A percentile compares a stretch with the other conserved stretches of the same genome.
These are phyloP conservation scores for Sacculina carcini DNA, from an alignment of 2,888 invertebrate species.

Conservation along the genomic window DNA sequence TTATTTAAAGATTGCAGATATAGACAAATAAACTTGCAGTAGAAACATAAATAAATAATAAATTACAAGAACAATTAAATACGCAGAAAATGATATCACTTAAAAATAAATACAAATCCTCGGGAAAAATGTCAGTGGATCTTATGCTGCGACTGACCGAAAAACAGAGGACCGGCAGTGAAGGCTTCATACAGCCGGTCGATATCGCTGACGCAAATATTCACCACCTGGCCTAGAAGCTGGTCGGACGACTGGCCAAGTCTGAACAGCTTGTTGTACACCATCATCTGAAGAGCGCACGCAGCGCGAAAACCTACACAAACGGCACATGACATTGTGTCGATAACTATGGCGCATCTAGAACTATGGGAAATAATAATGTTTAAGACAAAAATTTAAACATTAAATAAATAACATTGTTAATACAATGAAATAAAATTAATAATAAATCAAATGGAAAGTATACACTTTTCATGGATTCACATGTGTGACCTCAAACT, in stretches of 20 bases:
- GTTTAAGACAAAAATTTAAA: no score
- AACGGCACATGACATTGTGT: no score
- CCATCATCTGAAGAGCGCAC: constrained; percentile 18
- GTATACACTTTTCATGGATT: no score
- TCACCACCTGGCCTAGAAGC: constrained; percentile 21
- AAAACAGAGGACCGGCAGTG: constrained; percentile 18
- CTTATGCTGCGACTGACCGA: constrained; percentile 13
- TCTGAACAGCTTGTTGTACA: constrained; percentile 21
- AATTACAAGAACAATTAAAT: constrained; percentile 1
- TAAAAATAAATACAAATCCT: neutral
- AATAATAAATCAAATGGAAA: no score
- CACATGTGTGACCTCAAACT: no score
- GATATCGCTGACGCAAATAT: constrained; percentile 21
- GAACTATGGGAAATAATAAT: no score
- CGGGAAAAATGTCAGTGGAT: neutral
- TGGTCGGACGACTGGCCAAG: constrained; percentile 20
- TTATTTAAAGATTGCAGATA: no score
- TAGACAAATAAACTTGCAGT: no score
- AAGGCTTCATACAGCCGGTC: constrained; percentile 21
- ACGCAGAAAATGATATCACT: constrained; percentile 1
- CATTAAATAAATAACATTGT: no score
- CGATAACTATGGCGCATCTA: no score
- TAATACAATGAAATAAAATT: no score
- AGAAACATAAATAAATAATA: constrained; percentile 13
- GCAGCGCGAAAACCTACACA: constrained; percentile 16